Conservation (phyloP, 1,140 invertebrate genomes). For the Achroia grisella region DNA sequence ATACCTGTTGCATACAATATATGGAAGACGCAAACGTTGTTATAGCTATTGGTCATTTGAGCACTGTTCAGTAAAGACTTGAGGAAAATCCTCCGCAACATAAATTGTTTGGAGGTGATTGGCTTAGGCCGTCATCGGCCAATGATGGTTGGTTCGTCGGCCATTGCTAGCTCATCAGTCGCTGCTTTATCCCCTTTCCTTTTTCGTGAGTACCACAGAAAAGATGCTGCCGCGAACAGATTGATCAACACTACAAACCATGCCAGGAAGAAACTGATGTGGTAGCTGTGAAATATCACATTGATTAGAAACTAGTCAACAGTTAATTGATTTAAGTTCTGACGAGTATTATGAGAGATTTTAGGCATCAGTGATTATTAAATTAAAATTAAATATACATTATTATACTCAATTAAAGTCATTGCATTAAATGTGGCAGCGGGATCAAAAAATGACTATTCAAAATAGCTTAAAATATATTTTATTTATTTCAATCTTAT, state of each 20-base stretch:
- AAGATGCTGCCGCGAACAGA: slow-evolving; percentile 79
- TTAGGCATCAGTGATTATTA: too few relatives aligned
- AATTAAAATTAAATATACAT: too few relatives aligned
- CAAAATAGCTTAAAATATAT: too few relatives aligned
- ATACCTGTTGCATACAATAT: slow-evolving; percentile 20
- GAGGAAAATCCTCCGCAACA: slow-evolving; percentile 33
- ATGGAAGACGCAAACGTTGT: slow-evolving; percentile 58
- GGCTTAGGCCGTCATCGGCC: slow-evolving; percentile 77
- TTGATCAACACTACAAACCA: slow-evolving; percentile 87
- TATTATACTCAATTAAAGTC: too few relatives aligned
- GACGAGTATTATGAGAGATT: too few relatives aligned
- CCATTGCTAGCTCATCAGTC: slow-evolving; percentile 85
- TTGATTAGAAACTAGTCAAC: too few relatives aligned
- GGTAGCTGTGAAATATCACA: slow-evolving; percentile 73
- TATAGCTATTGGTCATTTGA: slow-evolving; percentile 64
- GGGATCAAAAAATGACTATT: too few relatives aligned
- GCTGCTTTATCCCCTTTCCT: slow-evolving; percentile 87
- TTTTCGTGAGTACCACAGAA: slow-evolving; percentile 87
- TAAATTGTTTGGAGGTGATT: slow-evolving; percentile 16
- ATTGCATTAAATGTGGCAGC: too few relatives aligned
- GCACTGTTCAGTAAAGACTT: slow-evolving; percentile 63
- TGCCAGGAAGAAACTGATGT: slow-evolving; percentile 85
- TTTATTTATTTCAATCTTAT: too few relatives aligned
- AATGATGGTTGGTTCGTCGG: slow-evolving; percentile 88
- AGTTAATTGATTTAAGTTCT: too few relatives aligned